These are phyloP conservation scores for Morinoia aosen DNA, from an alignment of 2,888 invertebrate genomes.

Conservation along the genomic window DNA sequence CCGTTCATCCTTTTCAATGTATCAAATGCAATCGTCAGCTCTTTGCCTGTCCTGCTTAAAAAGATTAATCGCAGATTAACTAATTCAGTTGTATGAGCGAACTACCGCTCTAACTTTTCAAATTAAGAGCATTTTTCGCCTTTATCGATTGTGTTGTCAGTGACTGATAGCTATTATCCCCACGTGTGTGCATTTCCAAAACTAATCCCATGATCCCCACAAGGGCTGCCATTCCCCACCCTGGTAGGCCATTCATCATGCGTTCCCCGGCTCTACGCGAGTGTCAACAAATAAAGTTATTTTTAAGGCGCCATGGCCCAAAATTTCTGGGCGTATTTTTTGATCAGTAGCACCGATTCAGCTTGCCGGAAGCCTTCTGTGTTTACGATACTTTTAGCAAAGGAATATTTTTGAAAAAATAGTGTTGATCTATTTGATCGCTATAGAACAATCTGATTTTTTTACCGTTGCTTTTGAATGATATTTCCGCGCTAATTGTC, in stretches of 20 bases:
- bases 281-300: conserved; percentile 12
- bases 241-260: not conserved
- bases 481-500: not conserved
- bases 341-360: not conserved
- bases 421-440: not conserved
- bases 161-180: not conserved
- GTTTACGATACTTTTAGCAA: not conserved
- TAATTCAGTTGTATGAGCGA: not conserved
- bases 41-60: too few relatives aligned
- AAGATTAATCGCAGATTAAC: not conserved
- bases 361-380: not conserved
- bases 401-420: not conserved
- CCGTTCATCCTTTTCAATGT: too few relatives aligned
- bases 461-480: not conserved
- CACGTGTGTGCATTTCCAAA: not conserved
- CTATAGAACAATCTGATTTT: not conserved
- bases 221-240: not conserved
- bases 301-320: not conserved
- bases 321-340: not conserved
- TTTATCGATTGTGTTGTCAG: not conserved
- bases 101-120: not conserved
- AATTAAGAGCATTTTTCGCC: not conserved
- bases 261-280: not conserved
- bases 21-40: too few relatives aligned
- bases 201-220: not conserved